Percentiles rank a stretch among this genome's conserved stretches.
Conservation (phyloP, 1,140 invertebrate genomes). For the Pemphigus obesinymphae region DNA sequence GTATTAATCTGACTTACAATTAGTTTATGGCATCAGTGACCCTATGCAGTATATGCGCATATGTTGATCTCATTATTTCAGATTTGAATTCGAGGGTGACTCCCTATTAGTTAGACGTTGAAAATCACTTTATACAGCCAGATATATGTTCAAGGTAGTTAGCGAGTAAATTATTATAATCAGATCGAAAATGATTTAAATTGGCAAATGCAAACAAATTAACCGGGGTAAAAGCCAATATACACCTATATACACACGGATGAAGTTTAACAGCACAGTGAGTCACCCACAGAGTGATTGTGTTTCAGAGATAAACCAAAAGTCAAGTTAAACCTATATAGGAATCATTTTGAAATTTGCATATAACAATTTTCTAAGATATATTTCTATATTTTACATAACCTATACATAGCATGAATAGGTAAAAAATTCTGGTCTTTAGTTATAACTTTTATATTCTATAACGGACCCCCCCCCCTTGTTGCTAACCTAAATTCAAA, state of each 20-base stretch:
- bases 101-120: neutral
- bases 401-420: too few species aligned
- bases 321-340: constrained; percentile 1
- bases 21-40: neutral
- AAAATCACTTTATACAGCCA: neutral
- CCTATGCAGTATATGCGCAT: neutral
- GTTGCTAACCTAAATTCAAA: too few species aligned
- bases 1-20: neutral
- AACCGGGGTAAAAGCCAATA: neutral
- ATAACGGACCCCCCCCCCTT: too few species aligned
- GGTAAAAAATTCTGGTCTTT: too few species aligned
- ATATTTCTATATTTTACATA: too few species aligned
- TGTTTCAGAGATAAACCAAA: neutral
- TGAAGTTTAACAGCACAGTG: neutral
- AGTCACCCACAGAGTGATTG: neutral
- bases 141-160: constrained; percentile 1
- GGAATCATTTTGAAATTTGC: neutral
- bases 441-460: too few species aligned
- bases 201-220: neutral
- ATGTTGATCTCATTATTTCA: neutral
- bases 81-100: neutral
- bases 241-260: neutral
- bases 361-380: too few species aligned
- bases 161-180: constrained; percentile 13
- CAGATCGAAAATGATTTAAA: constrained; percentile 15